Evolutionary conservation across 2,888 invertebrate genomes (phyloP).

Genomic region (Polylopha cassiicola): DNA sequence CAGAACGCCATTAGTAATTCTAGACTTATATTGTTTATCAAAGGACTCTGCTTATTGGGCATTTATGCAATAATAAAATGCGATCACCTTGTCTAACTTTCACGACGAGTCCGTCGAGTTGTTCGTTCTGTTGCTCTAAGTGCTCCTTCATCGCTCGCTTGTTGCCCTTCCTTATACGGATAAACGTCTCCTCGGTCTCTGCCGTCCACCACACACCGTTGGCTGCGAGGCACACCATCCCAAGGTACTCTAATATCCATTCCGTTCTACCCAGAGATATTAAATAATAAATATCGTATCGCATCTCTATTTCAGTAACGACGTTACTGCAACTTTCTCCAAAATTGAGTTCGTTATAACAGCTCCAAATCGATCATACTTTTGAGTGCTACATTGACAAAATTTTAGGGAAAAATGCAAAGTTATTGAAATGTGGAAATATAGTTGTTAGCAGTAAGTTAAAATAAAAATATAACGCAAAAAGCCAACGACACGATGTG

Average conservation of each 20-base stretch:
- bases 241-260: slow-evolving; percentile 94
- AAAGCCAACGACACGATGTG: slow-evolving; percentile 30
- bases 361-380: too few species aligned
- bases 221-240: slow-evolving; percentile 90
- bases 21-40: too few species aligned
- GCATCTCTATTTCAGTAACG: too few species aligned
- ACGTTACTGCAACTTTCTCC: too few species aligned
- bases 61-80: background rate
- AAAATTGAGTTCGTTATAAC: too few species aligned
- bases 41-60: too few species aligned
- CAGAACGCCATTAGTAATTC: too few species aligned
- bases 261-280: slow-evolving; percentile 82
- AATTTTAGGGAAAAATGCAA: too few species aligned
- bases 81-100: slow-evolving; percentile 75
- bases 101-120: slow-evolving; percentile 89
- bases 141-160: slow-evolving; percentile 95
- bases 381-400: too few species aligned
- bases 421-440: too few species aligned
- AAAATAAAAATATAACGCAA: slow-evolving; percentile 3
- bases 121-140: slow-evolving; percentile 85
- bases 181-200: slow-evolving; percentile 93
- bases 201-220: slow-evolving; percentile 98
- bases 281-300: background rate
- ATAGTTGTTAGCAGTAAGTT: too few species aligned
- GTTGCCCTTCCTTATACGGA: slow-evolving; percentile 81